Conservation (phyloP, 2,113 vertebrate species). For the Anolis sagrei region DNA sequence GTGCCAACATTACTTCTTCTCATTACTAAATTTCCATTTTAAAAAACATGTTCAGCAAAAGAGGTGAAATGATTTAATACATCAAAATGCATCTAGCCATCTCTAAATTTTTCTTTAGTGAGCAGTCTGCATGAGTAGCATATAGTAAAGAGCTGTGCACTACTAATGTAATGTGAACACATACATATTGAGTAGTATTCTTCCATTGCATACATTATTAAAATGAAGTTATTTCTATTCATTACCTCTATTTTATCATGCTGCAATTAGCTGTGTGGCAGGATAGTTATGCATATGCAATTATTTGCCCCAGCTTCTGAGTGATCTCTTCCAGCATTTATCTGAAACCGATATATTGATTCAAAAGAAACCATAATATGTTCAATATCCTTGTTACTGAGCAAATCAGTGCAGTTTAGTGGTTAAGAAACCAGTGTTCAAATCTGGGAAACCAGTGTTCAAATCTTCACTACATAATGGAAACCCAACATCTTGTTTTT, state of each 20-base stretch:
- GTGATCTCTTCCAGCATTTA: conserved; percentile 50
- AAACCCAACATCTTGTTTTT: too few species aligned
- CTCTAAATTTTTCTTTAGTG: conserved; percentile 59
- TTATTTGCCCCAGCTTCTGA: conserved; percentile 52
- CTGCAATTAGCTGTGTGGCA: conserved; percentile 77
- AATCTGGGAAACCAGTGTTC: too few species aligned
- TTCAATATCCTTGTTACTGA: conserved; percentile 3
- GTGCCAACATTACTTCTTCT: conserved; percentile 49
- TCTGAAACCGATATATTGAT: conserved; percentile 32
- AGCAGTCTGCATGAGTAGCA: conserved; percentile 54
- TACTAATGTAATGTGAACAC: conserved; percentile 46
- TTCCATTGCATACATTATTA: conserved; percentile 63
- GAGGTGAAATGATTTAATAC: conserved; percentile 55
- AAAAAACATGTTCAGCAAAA: conserved; percentile 59
- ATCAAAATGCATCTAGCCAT: conserved; percentile 63
- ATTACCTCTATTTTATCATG: conserved; percentile 70
- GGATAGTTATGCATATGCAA: conserved; percentile 79
- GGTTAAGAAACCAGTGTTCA: too few species aligned
- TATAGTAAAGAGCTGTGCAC: conserved; percentile 48
- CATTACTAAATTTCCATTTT: conserved; percentile 70
- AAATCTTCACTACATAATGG: too few species aligned
- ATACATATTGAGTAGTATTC: conserved; percentile 54
- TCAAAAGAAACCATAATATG: conserved; percentile 10
- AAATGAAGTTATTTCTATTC: conserved; percentile 76
- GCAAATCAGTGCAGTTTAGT: too few species aligned